Conservation (phyloP, 1,140 invertebrate species). For the Solenopsis fugax region DNA sequence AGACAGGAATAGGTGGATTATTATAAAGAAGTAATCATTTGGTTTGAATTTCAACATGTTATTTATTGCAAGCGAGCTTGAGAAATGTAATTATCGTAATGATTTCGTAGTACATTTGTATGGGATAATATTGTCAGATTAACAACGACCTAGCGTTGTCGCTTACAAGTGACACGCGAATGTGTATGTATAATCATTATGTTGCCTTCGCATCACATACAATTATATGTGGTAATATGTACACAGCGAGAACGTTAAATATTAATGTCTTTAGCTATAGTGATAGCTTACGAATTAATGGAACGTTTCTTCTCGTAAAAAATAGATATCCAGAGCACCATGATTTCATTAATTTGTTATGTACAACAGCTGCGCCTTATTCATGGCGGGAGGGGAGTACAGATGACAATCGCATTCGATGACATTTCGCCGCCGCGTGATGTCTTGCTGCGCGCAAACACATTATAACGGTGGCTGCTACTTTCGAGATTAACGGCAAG, state of each 20-base stretch:
- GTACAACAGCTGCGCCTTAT: slow-evolving; percentile 71
- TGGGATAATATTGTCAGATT: slow-evolving; percentile 79
- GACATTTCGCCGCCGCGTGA: slow-evolving; percentile 22
- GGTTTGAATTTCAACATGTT: slow-evolving; percentile 79
- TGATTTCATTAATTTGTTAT: slow-evolving; percentile 76
- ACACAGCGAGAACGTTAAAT: slow-evolving; percentile 76
- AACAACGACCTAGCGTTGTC: slow-evolving; percentile 73
- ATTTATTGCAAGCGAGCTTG: slow-evolving; percentile 83
- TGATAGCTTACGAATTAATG: slow-evolving; percentile 78
- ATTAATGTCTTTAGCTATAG: slow-evolving; percentile 73
- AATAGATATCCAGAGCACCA: slow-evolving; percentile 81
- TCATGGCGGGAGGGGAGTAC: not conserved
- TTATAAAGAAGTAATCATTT: not conserved
- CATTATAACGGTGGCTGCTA: slow-evolving; percentile 58
- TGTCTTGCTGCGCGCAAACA: slow-evolving; percentile 62
- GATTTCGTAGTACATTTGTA: slow-evolving; percentile 80
- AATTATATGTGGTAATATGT: slow-evolving; percentile 76
- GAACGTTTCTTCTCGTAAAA: slow-evolving; percentile 80
- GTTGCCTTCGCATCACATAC: slow-evolving; percentile 69
- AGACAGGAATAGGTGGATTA: not conserved
- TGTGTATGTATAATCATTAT: slow-evolving; percentile 54
- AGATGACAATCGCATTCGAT: slow-evolving; percentile 42
- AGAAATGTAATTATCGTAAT: slow-evolving; percentile 82
- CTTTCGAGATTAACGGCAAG: slow-evolving; percentile 61
- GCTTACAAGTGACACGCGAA: slow-evolving; percentile 68